phyloP scores from a whole-genome alignment of 1,140 invertebrate species.

The Drosophila littoralis region DNA sequence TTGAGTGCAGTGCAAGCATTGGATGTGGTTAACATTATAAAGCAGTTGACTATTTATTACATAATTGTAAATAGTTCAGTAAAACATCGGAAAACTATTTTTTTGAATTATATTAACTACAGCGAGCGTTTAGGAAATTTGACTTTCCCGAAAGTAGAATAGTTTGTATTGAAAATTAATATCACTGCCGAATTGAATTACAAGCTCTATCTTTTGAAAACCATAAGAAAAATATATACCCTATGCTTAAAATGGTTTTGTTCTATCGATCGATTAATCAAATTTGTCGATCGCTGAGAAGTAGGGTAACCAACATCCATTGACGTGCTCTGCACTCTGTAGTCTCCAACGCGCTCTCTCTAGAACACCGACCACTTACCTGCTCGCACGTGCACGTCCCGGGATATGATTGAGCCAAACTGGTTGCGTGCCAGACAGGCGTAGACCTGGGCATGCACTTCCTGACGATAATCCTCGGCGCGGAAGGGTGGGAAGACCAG shows the following conservation, averaged over 20 bases:
- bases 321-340: slow-evolving; percentile 42
- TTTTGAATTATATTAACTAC: too few relatives aligned
- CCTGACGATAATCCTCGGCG: slow-evolving; percentile 95
- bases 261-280: too few relatives aligned
- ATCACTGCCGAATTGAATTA: too few relatives aligned
- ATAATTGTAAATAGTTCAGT: too few relatives aligned
- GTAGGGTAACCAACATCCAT: not conserved
- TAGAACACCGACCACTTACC: slow-evolving; percentile 88
- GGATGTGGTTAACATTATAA: slow-evolving; percentile 3
- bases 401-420: slow-evolving; percentile 94
- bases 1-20: slow-evolving; percentile 54
- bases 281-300: too few relatives aligned
- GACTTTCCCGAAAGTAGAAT: too few relatives aligned
- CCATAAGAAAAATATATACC: too few relatives aligned
- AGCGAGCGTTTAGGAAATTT: too few relatives aligned
- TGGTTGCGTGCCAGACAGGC: slow-evolving; percentile 95
- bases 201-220: too few relatives aligned
- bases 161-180: too few relatives aligned
- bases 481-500: slow-evolving; percentile 97
- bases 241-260: too few relatives aligned
- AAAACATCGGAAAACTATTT: too few relatives aligned
- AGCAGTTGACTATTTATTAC: not conserved
- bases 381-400: slow-evolving; percentile 96
- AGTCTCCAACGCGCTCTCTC: slow-evolving; percentile 24
- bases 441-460: slow-evolving; percentile 97